A percentile compares a stretch with the other conserved stretches of the same genome.
Conservation (phyloP, 2,888 invertebrate genomes). For the Aethes cnicana region DNA sequence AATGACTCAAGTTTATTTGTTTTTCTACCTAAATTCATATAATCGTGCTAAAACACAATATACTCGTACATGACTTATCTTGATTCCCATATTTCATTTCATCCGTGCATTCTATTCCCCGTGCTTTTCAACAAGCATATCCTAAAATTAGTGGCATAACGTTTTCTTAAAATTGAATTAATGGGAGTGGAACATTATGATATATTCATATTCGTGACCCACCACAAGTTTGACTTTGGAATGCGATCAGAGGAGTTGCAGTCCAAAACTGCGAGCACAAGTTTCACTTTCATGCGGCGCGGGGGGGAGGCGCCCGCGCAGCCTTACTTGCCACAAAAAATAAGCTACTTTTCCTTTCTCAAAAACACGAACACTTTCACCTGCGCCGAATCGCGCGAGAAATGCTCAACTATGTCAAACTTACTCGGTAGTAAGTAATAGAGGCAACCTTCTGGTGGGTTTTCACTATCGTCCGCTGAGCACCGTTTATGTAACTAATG, state of each 20-base stretch:
- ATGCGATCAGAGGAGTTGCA: conserved; percentile 37
- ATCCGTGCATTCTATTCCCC: too few relatives aligned
- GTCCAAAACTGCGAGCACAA: conserved; percentile 45
- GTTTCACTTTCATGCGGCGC: conserved; percentile 69
- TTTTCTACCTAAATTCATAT: too few relatives aligned
- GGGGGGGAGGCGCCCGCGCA: conserved; percentile 64
- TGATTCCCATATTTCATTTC: too few relatives aligned
- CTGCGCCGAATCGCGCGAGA: conserved; percentile 67
- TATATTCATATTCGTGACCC: conserved; percentile 40
- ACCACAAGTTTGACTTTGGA: conserved; percentile 35
- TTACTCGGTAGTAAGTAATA: conserved; percentile 5
- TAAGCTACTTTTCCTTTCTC: conserved; percentile 79
- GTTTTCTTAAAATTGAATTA: too few relatives aligned
- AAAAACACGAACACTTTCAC: conserved; percentile 78
- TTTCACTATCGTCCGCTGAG: conserved; percentile 37
- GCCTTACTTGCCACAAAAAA: conserved; percentile 67
- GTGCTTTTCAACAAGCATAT: too few relatives aligned
- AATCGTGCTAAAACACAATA: too few relatives aligned
- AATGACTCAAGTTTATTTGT: too few relatives aligned
- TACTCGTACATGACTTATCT: too few relatives aligned
- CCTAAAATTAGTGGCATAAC: too few relatives aligned
- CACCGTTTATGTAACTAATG: conserved; percentile 36
- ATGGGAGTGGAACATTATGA: background rate
- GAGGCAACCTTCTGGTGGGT: conserved; percentile 9
- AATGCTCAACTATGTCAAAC: conserved; percentile 34